phyloP scores from a whole-genome alignment of 2,113 vertebrate genomes.

The Xiphophorus maculatus region DNA sequence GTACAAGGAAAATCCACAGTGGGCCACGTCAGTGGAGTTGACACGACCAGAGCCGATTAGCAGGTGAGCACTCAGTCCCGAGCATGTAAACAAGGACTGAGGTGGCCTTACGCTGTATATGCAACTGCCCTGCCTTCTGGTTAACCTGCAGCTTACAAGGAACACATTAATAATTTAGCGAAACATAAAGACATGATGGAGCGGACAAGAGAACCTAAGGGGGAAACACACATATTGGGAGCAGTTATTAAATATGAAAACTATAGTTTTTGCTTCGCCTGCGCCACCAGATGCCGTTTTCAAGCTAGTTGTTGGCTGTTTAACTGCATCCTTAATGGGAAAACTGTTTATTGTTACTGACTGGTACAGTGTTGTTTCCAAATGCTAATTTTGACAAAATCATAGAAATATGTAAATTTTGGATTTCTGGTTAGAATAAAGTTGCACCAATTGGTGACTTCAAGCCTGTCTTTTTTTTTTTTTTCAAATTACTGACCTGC shows the following conservation, averaged over 20 bases:
- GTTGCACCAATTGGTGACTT: too few species aligned
- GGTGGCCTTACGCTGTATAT: constrained; percentile 28
- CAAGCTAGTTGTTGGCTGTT: constrained; percentile 47
- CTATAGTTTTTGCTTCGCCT: constrained; percentile 65
- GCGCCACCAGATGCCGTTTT: constrained; percentile 26
- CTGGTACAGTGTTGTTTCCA: not conserved
- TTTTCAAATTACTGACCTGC: too few species aligned
- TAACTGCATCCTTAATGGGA: constrained; percentile 13
- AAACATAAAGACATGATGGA: constrained; percentile 72
- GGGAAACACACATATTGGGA: constrained; percentile 60
- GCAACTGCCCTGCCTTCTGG: constrained; percentile 32
- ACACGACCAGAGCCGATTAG: constrained; percentile 42
- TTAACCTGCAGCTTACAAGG: constrained; percentile 61
- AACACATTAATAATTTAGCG: constrained; percentile 77
- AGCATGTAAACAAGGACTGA: constrained; percentile 66
- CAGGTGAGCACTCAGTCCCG: constrained; percentile 64
- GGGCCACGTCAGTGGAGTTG: constrained; percentile 33
- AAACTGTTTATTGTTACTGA: not conserved
- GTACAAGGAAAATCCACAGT: constrained; percentile 39
- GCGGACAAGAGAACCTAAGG: constrained; percentile 43
- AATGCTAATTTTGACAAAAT: too few species aligned
- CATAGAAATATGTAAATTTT: too few species aligned
- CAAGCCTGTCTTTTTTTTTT: too few species aligned
- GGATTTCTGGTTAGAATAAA: too few species aligned
- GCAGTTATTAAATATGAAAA: constrained; percentile 78